Percentiles rank a stretch among this genome's conserved stretches.
Conservation (phyloP, 2,113 vertebrate genomes). For the Centropristis striata region DNA sequence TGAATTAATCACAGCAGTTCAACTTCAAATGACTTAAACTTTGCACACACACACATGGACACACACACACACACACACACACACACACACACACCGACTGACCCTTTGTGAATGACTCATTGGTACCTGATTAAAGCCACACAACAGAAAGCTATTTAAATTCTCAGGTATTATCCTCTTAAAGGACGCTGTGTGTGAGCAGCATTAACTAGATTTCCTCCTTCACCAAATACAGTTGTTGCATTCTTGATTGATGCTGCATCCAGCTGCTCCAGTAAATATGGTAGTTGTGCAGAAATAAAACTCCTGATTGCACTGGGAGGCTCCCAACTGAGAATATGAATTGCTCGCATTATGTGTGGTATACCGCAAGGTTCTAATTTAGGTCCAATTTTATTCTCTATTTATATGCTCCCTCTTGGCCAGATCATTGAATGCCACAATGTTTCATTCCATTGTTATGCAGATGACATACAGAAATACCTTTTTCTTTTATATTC, state of each 20-base stretch:
- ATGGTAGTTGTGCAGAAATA: background rate
- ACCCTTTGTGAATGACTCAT: background rate
- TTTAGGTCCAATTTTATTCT: too few species aligned
- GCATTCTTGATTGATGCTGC: background rate
- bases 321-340: background rate
- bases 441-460: too few species aligned
- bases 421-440: too few species aligned
- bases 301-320: too few species aligned
- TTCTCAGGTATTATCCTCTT: background rate
- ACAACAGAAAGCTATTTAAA: background rate
- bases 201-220: background rate
- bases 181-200: background rate
- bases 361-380: too few species aligned
- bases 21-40: slow-evolving; percentile 27
- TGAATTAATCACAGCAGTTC: slow-evolving; percentile 60
- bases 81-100: background rate
- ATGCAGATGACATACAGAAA: too few species aligned
- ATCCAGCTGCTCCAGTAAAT: background rate
- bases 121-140: slow-evolving; percentile 6
- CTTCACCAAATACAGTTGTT: background rate
- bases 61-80: background rate
- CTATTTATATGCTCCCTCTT: too few species aligned
- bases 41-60: background rate
- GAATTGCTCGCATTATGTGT: too few species aligned
- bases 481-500: too few species aligned